Evolutionary conservation across 2,797 vertebrate genomes (phyloP), one percentile per base, ranked within the genome.

Genomic region (Peromyscus nudipes): DNA sequence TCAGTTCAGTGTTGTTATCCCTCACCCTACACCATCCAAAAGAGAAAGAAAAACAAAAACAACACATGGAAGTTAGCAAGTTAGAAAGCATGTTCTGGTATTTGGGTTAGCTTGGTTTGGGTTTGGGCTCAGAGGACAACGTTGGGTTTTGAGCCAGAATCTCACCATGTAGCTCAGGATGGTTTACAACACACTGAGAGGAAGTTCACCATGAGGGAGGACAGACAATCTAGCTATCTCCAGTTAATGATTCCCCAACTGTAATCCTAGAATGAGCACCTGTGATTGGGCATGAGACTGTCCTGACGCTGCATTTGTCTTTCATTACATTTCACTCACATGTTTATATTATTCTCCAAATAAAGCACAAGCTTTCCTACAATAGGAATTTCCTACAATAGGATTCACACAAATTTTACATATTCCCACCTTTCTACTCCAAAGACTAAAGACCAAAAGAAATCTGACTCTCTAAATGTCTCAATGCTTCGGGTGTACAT

Each of bases 361-460:
- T 86, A 43, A 93, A 95, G n/a, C n/a, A 69, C 25, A 89, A 34
- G 82, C 60, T 73, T 95, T 95, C 77, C 83, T 91, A 88, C 25
- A 89, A 52, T 10, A 65, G 29, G 43, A 85, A 69, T 73, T 94
- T 94, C 77, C 75, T 89, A 85, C 25, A 89, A 31, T 40, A 86
- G 31, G 37, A 94, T 57, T 96, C 81, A 81, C 62, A 80, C 31
- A 92, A 81, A 52, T 31, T 89, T 73, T 27, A 84, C 40, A 52
- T 71, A 82, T 60, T 90, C 82, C 31, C 31, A 94, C 13, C 75
- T 82, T 65, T 73, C 34, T 34, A 89, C 40, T 83, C 71, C 71
- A 89, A 92, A 94, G 29, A 73, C 34, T 69, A 57, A 89, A 91
- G 37, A 40, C 25, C 69, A 86, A 81, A 92, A 89, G 60, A 89